Evolutionary conservation across 2,113 vertebrate genomes (phyloP).

Genomic region (Hassar affinis): DNA sequence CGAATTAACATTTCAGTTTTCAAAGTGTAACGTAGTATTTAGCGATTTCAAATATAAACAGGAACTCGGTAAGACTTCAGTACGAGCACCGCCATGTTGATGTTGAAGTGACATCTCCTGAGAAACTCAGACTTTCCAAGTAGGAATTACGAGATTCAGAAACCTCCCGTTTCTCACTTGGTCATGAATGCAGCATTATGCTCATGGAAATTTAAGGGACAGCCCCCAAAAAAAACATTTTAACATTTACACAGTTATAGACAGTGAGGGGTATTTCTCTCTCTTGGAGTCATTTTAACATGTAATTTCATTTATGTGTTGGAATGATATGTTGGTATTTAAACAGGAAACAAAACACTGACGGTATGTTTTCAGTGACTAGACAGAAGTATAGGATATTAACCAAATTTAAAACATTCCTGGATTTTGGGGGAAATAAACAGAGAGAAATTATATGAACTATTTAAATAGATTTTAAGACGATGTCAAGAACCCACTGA

Average conservation of each 20-base stretch:
- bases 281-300: background rate
- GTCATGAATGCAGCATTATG: background rate
- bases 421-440: background rate
- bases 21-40: background rate
- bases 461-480: background rate
- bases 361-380: constrained; percentile 7
- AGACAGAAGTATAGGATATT: background rate
- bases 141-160: background rate
- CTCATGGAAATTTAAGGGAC: background rate
- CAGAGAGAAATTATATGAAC: background rate
- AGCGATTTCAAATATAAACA: background rate
- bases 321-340: no score
- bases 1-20: background rate
- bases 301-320: no score
- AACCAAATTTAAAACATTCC: constrained; percentile 26
- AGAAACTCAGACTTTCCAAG: background rate
- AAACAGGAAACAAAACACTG: background rate
- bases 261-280: constrained; percentile 7
- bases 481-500: background rate
- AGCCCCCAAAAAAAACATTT: no score
- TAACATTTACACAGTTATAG: no score
- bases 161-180: background rate
- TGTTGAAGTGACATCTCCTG: background rate
- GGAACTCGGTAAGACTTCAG: background rate
- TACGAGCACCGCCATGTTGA: background rate